Evolutionary conservation across 1,140 invertebrate species (phyloP).

Genomic region (Cydia pomonella): DNA sequence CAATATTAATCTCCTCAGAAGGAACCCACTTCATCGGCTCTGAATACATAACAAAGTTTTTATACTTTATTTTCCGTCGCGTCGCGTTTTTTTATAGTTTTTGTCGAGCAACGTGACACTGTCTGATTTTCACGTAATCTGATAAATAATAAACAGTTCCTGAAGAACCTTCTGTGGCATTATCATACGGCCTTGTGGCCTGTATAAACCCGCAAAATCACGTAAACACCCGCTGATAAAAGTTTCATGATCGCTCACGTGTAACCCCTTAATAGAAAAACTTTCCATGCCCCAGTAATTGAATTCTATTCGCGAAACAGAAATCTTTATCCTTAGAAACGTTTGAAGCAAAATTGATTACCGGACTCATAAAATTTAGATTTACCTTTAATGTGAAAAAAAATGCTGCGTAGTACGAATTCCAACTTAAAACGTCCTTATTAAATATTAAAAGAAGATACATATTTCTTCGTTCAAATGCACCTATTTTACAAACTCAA

Average conservation of each 20-base stretch:
- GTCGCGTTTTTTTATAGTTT: conserved; percentile 54
- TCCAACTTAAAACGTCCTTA: not conserved
- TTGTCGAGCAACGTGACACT: conserved; percentile 62
- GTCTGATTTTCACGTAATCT: conserved; percentile 50
- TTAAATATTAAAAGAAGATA: not conserved
- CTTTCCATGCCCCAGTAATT: conserved; percentile 52
- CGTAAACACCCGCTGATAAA: conserved; percentile 52
- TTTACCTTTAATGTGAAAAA: conserved; percentile 15
- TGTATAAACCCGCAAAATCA: conserved; percentile 39
- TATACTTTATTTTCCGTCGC: conserved; percentile 51
- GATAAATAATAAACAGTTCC: conserved; percentile 56
- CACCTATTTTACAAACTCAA: no score
- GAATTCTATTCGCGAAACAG: conserved; percentile 44
- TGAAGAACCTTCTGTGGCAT: conserved; percentile 50
- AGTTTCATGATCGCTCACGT: conserved; percentile 57
- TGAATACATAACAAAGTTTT: conserved; percentile 21
- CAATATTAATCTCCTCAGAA: not conserved
- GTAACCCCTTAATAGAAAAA: conserved; percentile 57
- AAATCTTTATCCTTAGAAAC: conserved; percentile 40
- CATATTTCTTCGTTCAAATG: no score
- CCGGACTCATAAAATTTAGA: conserved; percentile 24
- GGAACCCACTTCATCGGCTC: conserved; percentile 15
- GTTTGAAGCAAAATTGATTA: conserved; percentile 35
- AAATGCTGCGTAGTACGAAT: conserved; percentile 1
- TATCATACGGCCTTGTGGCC: conserved; percentile 60